phyloP scores from a whole-genome alignment of 64 coral and sea anemone species.

The Pocillopora damicornis region DNA sequence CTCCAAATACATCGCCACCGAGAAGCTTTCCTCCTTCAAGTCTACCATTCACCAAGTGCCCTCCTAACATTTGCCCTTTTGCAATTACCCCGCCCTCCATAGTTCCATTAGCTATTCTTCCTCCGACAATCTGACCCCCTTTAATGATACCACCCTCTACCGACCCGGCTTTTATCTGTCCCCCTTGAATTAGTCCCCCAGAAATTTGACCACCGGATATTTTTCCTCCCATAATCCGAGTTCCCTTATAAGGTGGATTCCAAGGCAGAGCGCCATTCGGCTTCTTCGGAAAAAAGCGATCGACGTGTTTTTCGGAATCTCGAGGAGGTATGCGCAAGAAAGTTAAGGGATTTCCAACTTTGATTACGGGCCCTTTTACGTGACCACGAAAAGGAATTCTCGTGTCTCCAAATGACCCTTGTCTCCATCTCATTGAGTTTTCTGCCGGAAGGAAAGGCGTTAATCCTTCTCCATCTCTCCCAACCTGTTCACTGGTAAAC shows the following conservation, averaged over 20 bases:
- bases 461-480: not conserved
- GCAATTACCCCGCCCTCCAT: constrained; percentile 74
- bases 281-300: not conserved
- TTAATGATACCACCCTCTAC: constrained; percentile 77
- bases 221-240: constrained; percentile 82
- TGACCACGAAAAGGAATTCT: not conserved
- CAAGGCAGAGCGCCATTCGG: not conserved
- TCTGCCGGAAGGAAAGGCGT: constrained; percentile 2
- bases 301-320: not conserved
- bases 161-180: constrained; percentile 64
- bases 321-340: not conserved
- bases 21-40: constrained; percentile 84
- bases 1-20: constrained; percentile 78
- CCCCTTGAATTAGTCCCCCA: constrained; percentile 73
- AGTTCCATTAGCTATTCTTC: constrained; percentile 76
- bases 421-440: not conserved
- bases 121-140: constrained; percentile 85
- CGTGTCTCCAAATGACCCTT: not conserved
- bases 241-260: constrained; percentile 46
- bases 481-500: not conserved
- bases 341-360: not conserved
- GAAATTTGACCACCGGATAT: constrained; percentile 87
- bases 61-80: constrained; percentile 79
- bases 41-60: constrained; percentile 66
- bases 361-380: not conserved